phyloP scores from a whole-genome alignment of 2,797 vertebrate genomes.

The Halcyon badia region DNA sequence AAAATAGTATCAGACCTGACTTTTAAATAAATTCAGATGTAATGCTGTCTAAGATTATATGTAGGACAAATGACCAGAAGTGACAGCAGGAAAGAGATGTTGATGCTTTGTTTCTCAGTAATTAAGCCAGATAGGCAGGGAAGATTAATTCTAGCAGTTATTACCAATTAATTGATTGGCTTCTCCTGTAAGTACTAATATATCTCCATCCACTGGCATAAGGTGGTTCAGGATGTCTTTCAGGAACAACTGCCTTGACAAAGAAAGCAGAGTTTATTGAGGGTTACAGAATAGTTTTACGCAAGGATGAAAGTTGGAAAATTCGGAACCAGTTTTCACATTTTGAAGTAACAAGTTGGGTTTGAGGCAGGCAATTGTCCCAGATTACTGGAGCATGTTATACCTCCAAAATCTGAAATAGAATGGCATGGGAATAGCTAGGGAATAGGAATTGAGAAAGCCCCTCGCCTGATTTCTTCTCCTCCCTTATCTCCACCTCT shows the following conservation, averaged over 20 bases:
- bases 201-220: background rate
- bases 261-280: background rate
- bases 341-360: background rate
- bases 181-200: background rate
- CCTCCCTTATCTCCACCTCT: fast-evolving
- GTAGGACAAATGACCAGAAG: background rate
- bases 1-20: background rate
- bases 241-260: background rate
- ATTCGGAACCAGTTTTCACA: background rate
- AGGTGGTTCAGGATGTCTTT: background rate
- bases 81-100: background rate
- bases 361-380: background rate
- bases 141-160: background rate
- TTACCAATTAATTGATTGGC: background rate
- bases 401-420: background rate
- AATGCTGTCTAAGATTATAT: background rate
- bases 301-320: background rate
- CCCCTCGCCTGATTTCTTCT: background rate
- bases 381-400: background rate
- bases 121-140: background rate
- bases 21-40: background rate
- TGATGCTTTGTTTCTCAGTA: background rate
- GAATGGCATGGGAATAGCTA: background rate
- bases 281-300: background rate
- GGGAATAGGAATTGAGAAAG: background rate